Evolutionary conservation across 2,888 invertebrate species (phyloP).

Genomic region (Meteorus cinctellus): DNA sequence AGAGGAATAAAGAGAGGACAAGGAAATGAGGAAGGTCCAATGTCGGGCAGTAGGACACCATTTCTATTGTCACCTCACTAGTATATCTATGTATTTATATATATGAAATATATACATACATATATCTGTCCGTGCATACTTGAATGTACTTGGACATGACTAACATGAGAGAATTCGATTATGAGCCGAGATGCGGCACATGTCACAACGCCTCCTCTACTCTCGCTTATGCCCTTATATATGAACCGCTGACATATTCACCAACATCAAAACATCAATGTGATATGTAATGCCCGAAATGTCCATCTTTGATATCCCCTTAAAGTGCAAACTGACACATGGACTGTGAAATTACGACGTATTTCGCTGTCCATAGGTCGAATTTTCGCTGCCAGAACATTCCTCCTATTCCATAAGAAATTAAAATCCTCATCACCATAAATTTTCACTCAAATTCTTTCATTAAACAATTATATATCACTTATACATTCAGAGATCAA

Average conservation of each 20-base stretch:
- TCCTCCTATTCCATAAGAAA: too few relatives aligned
- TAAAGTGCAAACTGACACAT: not conserved
- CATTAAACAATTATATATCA: too few relatives aligned
- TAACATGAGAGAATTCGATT: constrained; percentile 63
- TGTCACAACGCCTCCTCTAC: constrained; percentile 57
- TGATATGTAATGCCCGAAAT: not conserved
- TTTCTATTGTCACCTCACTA: constrained; percentile 56
- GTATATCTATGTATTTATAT: not conserved
- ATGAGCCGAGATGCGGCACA: constrained; percentile 55
- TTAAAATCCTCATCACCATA: too few relatives aligned
- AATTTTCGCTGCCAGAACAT: too few relatives aligned
- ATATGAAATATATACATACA: not conserved
- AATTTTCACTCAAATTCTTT: too few relatives aligned
- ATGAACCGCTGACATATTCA: constrained; percentile 41
- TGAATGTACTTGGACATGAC: constrained; percentile 13
- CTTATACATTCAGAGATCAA: too few relatives aligned
- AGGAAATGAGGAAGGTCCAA: not conserved
- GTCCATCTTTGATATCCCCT: not conserved
- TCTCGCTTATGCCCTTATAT: not conserved
- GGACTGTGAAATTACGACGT: not conserved
- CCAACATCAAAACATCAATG: not conserved
- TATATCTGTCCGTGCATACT: not conserved
- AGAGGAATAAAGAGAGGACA: not conserved
- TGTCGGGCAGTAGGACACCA: constrained; percentile 53
- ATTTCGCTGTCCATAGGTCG: too few relatives aligned